A percentile compares a stretch with the other conserved stretches of the same genome.
Conservation (phyloP, 2,797 vertebrate genomes). For the Carcharodon carcharias region DNA sequence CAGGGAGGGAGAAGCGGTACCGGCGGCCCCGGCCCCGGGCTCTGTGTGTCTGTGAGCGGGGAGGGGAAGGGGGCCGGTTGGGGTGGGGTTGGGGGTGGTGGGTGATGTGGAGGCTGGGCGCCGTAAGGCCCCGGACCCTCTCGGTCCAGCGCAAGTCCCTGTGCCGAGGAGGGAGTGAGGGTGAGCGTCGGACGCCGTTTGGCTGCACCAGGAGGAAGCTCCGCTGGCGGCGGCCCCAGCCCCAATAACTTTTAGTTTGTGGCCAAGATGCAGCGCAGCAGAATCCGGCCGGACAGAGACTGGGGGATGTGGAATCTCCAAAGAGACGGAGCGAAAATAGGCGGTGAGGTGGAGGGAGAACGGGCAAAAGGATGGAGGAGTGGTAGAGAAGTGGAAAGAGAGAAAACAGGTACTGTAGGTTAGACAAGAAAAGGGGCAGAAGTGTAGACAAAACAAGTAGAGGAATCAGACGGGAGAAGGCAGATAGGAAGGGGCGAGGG, state of each 20-base stretch:
- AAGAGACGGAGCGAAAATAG: background rate
- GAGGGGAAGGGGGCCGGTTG: background rate
- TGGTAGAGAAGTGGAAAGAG: background rate
- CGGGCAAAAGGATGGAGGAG: background rate
- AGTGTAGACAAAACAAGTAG: background rate
- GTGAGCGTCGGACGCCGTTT: background rate
- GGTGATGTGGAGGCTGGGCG: background rate
- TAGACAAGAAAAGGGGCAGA: background rate
- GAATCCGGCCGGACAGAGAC: constrained; percentile 39
- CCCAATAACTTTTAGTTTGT: background rate
- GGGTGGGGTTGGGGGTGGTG: background rate
- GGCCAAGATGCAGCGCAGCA: background rate
- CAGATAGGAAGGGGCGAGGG: background rate
- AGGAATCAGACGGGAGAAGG: background rate
- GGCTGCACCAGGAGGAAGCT: background rate
- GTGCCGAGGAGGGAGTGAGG: background rate
- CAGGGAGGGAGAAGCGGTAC: background rate
- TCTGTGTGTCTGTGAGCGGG: background rate
- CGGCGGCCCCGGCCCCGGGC: background rate
- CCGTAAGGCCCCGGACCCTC: background rate
- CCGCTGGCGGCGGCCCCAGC: background rate
- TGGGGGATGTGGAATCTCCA: constrained; percentile 29
- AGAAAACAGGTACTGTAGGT: background rate
- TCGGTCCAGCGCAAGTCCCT: background rate
- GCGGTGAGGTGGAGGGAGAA: no score